Percentiles rank a stretch among this genome's conserved stretches.
Conservation (phyloP, 2,797 vertebrate genomes). For the Tenualosa thibaudeaui region DNA sequence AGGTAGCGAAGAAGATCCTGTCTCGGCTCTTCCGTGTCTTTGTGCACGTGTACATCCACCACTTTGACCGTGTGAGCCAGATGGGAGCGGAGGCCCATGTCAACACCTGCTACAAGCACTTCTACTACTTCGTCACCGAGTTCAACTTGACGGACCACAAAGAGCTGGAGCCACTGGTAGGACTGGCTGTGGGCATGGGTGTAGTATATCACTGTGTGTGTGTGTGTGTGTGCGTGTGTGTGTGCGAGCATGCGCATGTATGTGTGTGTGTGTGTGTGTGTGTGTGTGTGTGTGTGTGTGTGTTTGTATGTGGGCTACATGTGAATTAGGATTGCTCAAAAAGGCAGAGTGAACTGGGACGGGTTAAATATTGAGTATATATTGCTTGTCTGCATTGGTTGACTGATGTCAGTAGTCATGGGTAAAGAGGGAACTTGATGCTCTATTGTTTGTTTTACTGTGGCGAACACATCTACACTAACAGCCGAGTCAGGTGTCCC, state of each 20-base stretch:
- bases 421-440: not conserved
- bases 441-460: not conserved
- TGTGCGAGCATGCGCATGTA: not conserved
- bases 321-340: not conserved
- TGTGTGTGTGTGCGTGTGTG: not conserved
- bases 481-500: slow-evolving; percentile 38
- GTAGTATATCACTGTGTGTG: not conserved
- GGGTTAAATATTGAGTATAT: not conserved
- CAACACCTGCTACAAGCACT: slow-evolving; percentile 99
- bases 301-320: not conserved
- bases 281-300: not conserved
- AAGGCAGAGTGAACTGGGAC: not conserved
- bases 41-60: slow-evolving; percentile 98
- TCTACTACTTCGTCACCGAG: slow-evolving; percentile 95
- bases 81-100: slow-evolving; percentile 97
- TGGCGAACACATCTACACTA: not conserved
- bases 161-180: slow-evolving; percentile 97
- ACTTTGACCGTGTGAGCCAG: slow-evolving; percentile 93
- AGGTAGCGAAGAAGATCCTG: slow-evolving; percentile 94
- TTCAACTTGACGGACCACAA: slow-evolving; percentile 95
- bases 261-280: not conserved
- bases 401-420: not conserved
- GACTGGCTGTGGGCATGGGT: slow-evolving; percentile 44
- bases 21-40: slow-evolving; percentile 96
- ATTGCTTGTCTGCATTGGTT: not conserved